These are phyloP conservation scores for Thera britannica DNA, from an alignment of 2,888 invertebrate genomes.

Conservation along the genomic window DNA sequence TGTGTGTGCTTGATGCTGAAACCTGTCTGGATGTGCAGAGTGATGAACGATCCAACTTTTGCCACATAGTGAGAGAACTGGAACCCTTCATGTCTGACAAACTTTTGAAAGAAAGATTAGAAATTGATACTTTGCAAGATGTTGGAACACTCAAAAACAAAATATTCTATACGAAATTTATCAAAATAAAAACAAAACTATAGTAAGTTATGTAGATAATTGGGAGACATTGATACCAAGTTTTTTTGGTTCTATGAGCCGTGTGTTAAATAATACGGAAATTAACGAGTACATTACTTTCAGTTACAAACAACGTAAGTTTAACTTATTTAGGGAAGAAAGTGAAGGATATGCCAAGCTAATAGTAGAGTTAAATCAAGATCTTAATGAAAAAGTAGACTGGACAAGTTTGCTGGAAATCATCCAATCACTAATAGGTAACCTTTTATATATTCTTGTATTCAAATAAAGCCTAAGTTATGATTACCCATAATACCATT, in stretches of 20 bases:
- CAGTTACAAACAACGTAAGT: slow-evolving; percentile 99
- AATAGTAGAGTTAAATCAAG: slow-evolving; percentile 96
- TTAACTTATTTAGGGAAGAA: slow-evolving; percentile 99
- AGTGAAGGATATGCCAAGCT: slow-evolving; percentile 99
- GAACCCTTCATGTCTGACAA: slow-evolving; percentile 94
- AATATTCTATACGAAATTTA: slow-evolving; percentile 96
- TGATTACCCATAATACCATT: not conserved
- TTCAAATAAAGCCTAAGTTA: not conserved
- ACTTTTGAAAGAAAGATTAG: slow-evolving; percentile 95
- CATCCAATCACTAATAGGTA: slow-evolving; percentile 97
- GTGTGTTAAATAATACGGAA: too few species aligned
- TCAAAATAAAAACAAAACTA: slow-evolving; percentile 98
- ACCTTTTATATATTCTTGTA: slow-evolving; percentile 18
- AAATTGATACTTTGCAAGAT: slow-evolving; percentile 97
- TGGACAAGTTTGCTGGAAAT: slow-evolving; percentile 92
- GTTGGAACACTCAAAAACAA: slow-evolving; percentile 95
- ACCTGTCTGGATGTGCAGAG: slow-evolving; percentile 88
- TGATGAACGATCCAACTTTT: slow-evolving; percentile 91
- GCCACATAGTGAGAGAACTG: slow-evolving; percentile 90
- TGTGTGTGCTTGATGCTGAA: slow-evolving; percentile 94
- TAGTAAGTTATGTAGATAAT: slow-evolving; percentile 87
- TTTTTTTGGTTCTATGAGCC: too few species aligned
- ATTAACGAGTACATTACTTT: too few species aligned
- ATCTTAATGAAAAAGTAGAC: slow-evolving; percentile 86
- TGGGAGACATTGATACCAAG: too few species aligned